These are phyloP conservation scores for Aurelia sp. DNA, from an alignment of 30 jellyfish, hydroid and myxozoan species.

Conservation along the genomic window DNA sequence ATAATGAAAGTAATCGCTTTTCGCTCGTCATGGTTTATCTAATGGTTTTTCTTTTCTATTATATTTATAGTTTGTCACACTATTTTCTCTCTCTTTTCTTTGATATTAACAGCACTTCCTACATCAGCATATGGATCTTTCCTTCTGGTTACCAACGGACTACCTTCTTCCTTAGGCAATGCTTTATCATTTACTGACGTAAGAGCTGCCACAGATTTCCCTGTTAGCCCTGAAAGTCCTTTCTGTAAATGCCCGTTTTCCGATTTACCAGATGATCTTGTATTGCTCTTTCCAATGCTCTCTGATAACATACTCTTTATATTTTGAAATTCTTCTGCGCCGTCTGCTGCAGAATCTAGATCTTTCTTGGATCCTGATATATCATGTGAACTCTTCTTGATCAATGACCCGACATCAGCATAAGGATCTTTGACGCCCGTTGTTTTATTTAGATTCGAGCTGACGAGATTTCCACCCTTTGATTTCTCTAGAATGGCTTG, in stretches of 20 bases:
- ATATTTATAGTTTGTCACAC: too few relatives aligned
- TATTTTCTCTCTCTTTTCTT: conserved; percentile 10
- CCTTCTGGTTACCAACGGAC: conserved; percentile 3
- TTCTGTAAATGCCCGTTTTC: not conserved
- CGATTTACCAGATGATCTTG: not conserved
- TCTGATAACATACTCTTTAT: not conserved
- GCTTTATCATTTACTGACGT: not conserved
- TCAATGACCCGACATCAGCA: conserved; percentile 59
- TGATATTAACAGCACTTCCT: conserved; percentile 69
- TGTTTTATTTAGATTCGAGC: conserved; percentile 10
- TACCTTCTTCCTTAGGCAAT: not conserved
- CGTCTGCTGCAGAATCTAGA: conserved; percentile 1
- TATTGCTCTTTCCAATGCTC: not conserved
- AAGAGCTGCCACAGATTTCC: conserved; percentile 44
- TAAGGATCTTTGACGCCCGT: conserved; percentile 53
- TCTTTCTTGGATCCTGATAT: conserved; percentile 41
- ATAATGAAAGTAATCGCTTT: too few relatives aligned
- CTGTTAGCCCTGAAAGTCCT: conserved; percentile 18
- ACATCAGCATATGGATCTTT: conserved; percentile 83
- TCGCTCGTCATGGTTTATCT: too few relatives aligned
- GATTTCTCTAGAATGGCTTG: not conserved
- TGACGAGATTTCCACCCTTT: not conserved
- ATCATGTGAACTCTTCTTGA: conserved; percentile 17
- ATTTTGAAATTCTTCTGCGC: conserved; percentile 25
- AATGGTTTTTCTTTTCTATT: too few relatives aligned